phyloP scores from a whole-genome alignment of 2,113 vertebrate genomes.

The Syngnathus scovelli region DNA sequence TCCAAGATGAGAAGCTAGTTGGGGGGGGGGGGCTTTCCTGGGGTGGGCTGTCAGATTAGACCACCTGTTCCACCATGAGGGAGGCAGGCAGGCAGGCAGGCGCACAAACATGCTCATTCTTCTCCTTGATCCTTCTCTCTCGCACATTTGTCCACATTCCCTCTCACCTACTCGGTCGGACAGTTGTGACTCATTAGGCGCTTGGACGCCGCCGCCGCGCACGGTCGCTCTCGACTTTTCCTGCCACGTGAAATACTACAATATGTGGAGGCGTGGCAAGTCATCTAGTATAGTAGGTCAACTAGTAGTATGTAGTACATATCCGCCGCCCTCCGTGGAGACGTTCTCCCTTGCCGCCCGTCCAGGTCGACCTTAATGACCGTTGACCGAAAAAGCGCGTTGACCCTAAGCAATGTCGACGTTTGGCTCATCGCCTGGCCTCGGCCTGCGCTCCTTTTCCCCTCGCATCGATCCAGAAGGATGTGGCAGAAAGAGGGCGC shows the following conservation, averaged over 20 bases:
- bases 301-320: not conserved
- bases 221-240: not conserved
- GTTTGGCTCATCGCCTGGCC: slow-evolving; percentile 19
- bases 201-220: slow-evolving; percentile 8
- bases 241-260: not conserved
- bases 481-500: slow-evolving; percentile 5
- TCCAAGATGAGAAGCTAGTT: slow-evolving; percentile 37
- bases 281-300: no score
- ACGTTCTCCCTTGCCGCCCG: slow-evolving; percentile 16
- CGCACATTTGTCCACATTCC: slow-evolving; percentile 39
- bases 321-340: not conserved
- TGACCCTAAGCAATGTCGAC: slow-evolving; percentile 33
- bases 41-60: slow-evolving; percentile 56
- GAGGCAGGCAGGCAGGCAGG: not conserved
- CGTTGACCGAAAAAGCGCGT: slow-evolving; percentile 43
- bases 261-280: no score
- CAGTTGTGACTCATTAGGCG: slow-evolving; percentile 42
- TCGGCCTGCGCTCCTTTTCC: not conserved
- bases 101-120: slow-evolving; percentile 22
- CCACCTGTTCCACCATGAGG: slow-evolving; percentile 61
- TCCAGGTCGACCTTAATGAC: slow-evolving; percentile 43
- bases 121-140: slow-evolving; percentile 30
- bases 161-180: slow-evolving; percentile 29
- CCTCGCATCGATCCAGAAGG: not conserved
- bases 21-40: slow-evolving; percentile 11